Conservation (phyloP, 2,113 vertebrate species). For the Malaclemys terrapin region DNA sequence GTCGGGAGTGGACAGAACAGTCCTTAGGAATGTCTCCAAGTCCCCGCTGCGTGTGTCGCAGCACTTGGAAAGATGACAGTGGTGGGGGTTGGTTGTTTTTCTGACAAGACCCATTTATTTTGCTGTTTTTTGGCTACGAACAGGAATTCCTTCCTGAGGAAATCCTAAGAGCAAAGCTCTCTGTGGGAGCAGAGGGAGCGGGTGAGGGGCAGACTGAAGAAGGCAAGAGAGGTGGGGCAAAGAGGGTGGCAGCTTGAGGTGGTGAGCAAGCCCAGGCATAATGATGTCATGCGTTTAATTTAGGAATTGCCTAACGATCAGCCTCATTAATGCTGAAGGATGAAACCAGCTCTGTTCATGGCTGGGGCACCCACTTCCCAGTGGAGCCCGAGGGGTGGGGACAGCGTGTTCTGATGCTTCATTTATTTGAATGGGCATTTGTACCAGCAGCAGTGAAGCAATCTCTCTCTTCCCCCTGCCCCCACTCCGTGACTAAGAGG, state of each 20-base stretch:
- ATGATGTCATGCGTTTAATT: accelerated
- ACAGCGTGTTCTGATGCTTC: not conserved
- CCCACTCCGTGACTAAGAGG: not conserved
- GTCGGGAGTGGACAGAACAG: not conserved
- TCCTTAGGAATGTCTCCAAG: not conserved
- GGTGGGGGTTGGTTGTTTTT: not conserved
- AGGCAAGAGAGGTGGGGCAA: not conserved
- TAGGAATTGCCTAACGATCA: not conserved
- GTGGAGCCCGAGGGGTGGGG: not conserved
- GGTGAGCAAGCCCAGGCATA: accelerated
- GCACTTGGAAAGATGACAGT: not conserved
- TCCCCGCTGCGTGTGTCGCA: accelerated
- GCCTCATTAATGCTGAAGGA: accelerated
- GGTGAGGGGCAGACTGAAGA: not conserved
- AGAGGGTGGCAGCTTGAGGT: accelerated
- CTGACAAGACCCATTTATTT: not conserved
- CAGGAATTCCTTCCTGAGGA: constrained; percentile 70
- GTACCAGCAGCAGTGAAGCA: not conserved
- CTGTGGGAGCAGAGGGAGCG: not conserved
- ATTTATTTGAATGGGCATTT: not conserved
- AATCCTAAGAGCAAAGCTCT: constrained; percentile 19
- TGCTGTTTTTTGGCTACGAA: not conserved
- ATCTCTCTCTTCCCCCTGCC: not conserved
- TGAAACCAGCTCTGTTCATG: accelerated
- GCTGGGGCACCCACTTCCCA: not conserved